Conservation (phyloP, 2,888 invertebrate species). For the Lamellibrachia columna region DNA sequence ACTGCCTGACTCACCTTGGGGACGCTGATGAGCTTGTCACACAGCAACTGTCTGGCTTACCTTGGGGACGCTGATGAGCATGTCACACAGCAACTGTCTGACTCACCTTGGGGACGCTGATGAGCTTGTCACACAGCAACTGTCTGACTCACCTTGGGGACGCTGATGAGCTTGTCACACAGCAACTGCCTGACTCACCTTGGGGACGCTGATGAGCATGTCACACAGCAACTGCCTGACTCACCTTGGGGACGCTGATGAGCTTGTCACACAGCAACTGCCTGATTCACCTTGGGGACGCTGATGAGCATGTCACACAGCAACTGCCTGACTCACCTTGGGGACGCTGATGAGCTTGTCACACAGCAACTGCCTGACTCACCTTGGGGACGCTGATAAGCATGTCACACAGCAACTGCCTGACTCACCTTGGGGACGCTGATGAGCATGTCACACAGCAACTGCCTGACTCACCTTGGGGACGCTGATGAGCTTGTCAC, state of each 20-base stretch:
- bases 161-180: not conserved
- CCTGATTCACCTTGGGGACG: constrained; percentile 54
- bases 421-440: constrained; percentile 52
- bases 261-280: constrained; percentile 22
- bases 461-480: constrained; percentile 50
- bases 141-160: not conserved
- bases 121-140: constrained; percentile 17
- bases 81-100: not conserved
- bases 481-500: constrained; percentile 54
- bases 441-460: constrained; percentile 52
- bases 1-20: constrained; percentile 30
- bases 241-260: constrained; percentile 56
- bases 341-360: constrained; percentile 56
- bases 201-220: constrained; percentile 31
- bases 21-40: constrained; percentile 16
- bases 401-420: constrained; percentile 50
- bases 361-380: constrained; percentile 43
- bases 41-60: constrained; percentile 35
- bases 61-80: not conserved
- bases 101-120: constrained; percentile 52
- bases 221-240: not conserved
- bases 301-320: constrained; percentile 52
- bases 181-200: constrained; percentile 17
- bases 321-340: constrained; percentile 43
- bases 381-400: constrained; percentile 57